Evolutionary conservation across 2,797 vertebrate genomes (phyloP).

Genomic region (Psittacula echo): DNA sequence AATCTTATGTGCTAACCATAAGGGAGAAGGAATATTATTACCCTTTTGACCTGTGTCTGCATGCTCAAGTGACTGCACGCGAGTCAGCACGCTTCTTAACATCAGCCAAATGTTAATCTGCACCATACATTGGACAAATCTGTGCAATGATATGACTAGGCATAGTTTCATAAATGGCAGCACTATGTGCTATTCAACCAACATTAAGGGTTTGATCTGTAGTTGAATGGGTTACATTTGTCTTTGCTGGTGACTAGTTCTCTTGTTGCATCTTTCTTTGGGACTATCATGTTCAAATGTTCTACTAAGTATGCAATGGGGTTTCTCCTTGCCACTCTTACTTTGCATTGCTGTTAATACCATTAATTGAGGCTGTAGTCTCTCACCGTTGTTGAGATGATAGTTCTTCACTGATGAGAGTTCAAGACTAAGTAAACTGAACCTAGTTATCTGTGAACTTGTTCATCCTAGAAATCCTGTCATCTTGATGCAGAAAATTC

Average conservation of each 20-base stretch:
- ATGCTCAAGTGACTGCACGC: neutral
- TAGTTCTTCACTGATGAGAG: neutral
- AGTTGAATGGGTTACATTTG: neutral
- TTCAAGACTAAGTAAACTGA: neutral
- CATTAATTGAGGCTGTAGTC: neutral
- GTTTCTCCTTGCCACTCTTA: neutral
- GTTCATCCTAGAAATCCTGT: neutral
- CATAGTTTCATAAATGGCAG: neutral
- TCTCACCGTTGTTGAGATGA: neutral
- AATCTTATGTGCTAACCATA: neutral
- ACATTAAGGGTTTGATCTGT: neutral
- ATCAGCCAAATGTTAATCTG: neutral
- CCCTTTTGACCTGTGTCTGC: neutral
- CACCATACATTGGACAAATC: neutral
- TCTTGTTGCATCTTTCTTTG: neutral
- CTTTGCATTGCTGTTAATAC: neutral
- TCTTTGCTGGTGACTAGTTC: neutral
- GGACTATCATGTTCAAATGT: fast-evolving
- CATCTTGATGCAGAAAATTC: neutral
- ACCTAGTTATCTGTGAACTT: neutral
- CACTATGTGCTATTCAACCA: neutral
- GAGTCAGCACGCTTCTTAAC: neutral
- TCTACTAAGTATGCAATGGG: neutral
- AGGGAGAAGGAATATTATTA: slow-evolving; percentile 33
- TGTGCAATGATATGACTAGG: neutral